Evolutionary conservation across 2,113 vertebrate species (phyloP).

Genomic region (Cervus canadensis): DNA sequence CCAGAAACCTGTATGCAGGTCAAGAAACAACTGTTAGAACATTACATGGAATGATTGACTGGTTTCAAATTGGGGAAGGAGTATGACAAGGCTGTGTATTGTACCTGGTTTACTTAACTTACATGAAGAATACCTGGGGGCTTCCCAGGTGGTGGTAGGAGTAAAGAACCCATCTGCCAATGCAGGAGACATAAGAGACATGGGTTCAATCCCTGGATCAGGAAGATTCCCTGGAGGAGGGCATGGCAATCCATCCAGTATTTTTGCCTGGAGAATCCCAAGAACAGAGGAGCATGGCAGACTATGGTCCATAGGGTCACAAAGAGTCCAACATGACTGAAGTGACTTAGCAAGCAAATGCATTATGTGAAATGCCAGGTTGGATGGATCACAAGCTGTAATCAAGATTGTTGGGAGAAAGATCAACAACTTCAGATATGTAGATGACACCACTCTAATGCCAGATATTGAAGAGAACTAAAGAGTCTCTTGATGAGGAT

Average conservation of each 20-base stretch:
- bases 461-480: background rate
- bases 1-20: background rate
- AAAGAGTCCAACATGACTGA: background rate
- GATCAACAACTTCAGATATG: background rate
- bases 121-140: background rate
- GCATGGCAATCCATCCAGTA: background rate
- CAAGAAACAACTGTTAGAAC: background rate
- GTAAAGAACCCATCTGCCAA: background rate
- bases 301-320: background rate
- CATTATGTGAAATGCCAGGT: background rate
- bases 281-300: background rate
- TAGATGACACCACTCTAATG: background rate
- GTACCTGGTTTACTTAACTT: background rate
- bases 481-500: background rate
- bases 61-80: background rate
- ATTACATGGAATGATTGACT: background rate
- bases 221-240: background rate
- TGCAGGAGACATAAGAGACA: background rate
- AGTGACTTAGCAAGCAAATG: background rate
- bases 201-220: background rate
- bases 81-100: background rate
- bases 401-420: background rate
- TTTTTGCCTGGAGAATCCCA: background rate
- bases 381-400: background rate
- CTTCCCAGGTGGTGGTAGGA: background rate